Percentiles rank a stretch among this genome's conserved stretches.
Evolutionary conservation across 2,113 vertebrate genomes (phyloP).

Genomic region (Cranoglanis bouderius): DNA sequence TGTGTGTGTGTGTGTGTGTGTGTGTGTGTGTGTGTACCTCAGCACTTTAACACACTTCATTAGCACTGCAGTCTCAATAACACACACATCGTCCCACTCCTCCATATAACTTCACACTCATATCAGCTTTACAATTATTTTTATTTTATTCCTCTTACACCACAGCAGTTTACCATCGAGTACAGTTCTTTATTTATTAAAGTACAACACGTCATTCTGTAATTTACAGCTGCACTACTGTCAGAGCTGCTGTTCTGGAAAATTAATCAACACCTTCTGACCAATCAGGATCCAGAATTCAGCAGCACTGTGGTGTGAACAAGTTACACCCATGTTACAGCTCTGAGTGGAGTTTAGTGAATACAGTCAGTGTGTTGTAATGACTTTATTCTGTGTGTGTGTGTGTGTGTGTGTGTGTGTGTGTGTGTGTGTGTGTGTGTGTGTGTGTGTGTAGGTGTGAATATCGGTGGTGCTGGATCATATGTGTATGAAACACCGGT

Average conservation of each 20-base stretch:
- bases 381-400: background rate
- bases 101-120: background rate
- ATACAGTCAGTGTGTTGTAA: too few relatives aligned
- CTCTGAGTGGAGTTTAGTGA: background rate
- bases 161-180: too few relatives aligned
- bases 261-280: background rate
- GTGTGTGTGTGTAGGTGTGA: slow-evolving; percentile 77
- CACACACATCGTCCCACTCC: background rate
- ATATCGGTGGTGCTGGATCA: slow-evolving; percentile 88
- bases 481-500: slow-evolving; percentile 82
- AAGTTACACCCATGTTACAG: too few relatives aligned
- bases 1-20: slow-evolving; percentile 50
- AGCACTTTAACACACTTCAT: background rate
- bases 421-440: slow-evolving; percentile 9
- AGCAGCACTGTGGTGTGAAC: too few relatives aligned
- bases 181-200: too few relatives aligned
- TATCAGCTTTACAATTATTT: background rate
- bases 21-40: background rate
- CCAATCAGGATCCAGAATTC: too few relatives aligned
- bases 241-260: background rate
- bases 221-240: background rate
- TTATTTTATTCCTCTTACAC: too few relatives aligned
- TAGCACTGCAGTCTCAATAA: background rate
- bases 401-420: background rate
- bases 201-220: too few relatives aligned